Evolutionary conservation across 1,140 invertebrate genomes (phyloP), one percentile per base, ranked within the genome.

Genomic region (Drosophila micromelanica): DNA sequence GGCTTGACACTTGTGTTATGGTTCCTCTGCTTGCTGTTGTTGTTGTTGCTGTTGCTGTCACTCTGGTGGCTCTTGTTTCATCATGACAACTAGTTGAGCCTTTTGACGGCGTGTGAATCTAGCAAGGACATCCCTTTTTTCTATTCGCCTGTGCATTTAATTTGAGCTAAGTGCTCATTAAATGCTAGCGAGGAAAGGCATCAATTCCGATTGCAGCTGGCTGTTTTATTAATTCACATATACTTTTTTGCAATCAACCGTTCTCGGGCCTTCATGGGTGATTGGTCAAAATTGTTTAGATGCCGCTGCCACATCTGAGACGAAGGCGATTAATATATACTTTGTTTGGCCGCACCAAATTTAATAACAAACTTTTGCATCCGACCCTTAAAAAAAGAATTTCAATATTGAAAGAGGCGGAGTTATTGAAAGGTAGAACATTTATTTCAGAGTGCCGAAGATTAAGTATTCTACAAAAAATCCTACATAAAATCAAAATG

Each of bases 151-250:
- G 30, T 56, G 68, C 57, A 77, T 80, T 82, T 80, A 73, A 82
- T 80, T 84, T 75, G 57, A 67, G 49, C 62, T 74, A 80, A 84
- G 80, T 72, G 71, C 74, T 74, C 78, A 77, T 80, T 78, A 78
- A 80, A 67, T 61, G 67, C 45, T 30, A 27, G 64, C 52, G 17
- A 52, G 54, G n/a, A 48, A 52, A 57, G 45, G 30, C 46, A 30
- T 45, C 60, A 54, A 12, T 35, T 23, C 12, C 32, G 38, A 60
- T 32, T 61, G 54, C 64, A 75, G 45, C 20, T 27, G 46, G 3
- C 42, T 37, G 71, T 54, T 65, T 73, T 81, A 78, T 75, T 80
- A 75, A 85, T 79, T 78, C 13, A 13, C 45, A 73, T 73, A 72
- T 69, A 63, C 55, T 69, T 59, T 73, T 20, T 38, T 35, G 6